Conservation (phyloP, 37 sponge, comb jelly and placozoan species). For the Oscarella lobularis region DNA sequence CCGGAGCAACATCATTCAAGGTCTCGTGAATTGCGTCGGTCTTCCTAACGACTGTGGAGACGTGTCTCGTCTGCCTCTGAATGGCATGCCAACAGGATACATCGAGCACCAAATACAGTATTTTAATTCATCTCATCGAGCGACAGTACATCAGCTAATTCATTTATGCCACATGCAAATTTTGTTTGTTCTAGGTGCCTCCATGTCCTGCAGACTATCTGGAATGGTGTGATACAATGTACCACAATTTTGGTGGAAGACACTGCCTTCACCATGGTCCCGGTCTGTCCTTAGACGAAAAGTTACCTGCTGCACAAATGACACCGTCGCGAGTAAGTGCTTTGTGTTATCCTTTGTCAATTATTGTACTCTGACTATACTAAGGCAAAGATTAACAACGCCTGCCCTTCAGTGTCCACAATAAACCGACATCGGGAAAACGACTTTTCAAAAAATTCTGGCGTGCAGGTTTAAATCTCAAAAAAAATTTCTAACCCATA, state of each 20-base stretch:
- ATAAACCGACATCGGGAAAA: no score
- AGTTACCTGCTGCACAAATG: no score
- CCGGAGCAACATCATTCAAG: neutral
- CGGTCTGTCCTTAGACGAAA: no score
- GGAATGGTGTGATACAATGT: neutral
- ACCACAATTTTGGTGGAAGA: neutral
- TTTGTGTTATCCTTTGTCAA: no score
- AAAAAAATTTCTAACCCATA: no score
- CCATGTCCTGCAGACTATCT: neutral
- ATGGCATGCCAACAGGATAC: neutral
- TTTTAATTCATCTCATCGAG: neutral
- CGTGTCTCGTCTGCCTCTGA: neutral
- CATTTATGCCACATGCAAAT: neutral
- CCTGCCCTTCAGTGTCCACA: no score
- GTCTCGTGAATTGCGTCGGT: neutral
- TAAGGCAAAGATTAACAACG: no score
- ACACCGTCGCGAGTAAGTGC: no score
- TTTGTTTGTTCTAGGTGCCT: neutral
- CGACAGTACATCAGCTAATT: no score
- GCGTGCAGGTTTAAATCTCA: no score
- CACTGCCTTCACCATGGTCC: neutral
- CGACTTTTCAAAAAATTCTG: no score
- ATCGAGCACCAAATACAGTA: neutral
- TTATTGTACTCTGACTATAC: no score
- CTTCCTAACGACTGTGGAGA: neutral